These are phyloP conservation scores for Paragorgia papillata DNA, from an alignment of 92 coral and sea anemone species.

Conservation along the genomic window DNA sequence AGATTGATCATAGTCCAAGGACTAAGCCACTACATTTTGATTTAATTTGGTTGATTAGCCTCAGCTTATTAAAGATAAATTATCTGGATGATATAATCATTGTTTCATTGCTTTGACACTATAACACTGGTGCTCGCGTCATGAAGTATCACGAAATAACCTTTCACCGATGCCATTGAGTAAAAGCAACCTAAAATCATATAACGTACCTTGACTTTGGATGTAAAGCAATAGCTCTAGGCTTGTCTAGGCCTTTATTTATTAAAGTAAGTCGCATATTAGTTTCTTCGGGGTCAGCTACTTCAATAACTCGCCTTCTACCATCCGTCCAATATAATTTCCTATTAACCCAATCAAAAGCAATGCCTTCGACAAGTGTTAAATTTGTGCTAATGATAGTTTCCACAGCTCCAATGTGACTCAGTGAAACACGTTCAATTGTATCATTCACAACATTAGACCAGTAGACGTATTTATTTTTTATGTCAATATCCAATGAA, in stretches of 20 bases:
- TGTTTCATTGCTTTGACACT: too few relatives aligned
- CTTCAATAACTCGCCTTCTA: slow-evolving; percentile 87
- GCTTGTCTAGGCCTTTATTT: slow-evolving; percentile 69
- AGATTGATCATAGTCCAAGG: too few relatives aligned
- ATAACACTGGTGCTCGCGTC: too few relatives aligned
- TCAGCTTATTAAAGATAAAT: too few relatives aligned
- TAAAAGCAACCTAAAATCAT: background rate
- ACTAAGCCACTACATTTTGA: too few relatives aligned
- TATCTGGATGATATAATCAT: too few relatives aligned
- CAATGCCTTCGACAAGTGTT: slow-evolving; percentile 71
- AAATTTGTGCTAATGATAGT: background rate
- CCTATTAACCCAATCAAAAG: slow-evolving; percentile 93
- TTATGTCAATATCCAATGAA: slow-evolving; percentile 85
- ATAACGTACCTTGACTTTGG: slow-evolving; percentile 80
- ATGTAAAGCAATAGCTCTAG: slow-evolving; percentile 88
- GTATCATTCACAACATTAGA: slow-evolving; percentile 76
- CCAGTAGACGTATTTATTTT: slow-evolving; percentile 86
- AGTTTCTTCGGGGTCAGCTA: slow-evolving; percentile 77
- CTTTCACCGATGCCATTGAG: too few relatives aligned
- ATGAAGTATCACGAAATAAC: too few relatives aligned
- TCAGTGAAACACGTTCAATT: slow-evolving; percentile 75
- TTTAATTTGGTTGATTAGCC: too few relatives aligned
- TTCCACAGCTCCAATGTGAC: slow-evolving; percentile 74
- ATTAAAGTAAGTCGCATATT: slow-evolving; percentile 71
- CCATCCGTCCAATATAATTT: slow-evolving; percentile 98